A percentile compares a stretch with the other conserved stretches of the same genome.
These are phyloP conservation scores for Chlamydotis undulata DNA, from an alignment of 2,113 vertebrate species.

Conservation along the genomic window DNA sequence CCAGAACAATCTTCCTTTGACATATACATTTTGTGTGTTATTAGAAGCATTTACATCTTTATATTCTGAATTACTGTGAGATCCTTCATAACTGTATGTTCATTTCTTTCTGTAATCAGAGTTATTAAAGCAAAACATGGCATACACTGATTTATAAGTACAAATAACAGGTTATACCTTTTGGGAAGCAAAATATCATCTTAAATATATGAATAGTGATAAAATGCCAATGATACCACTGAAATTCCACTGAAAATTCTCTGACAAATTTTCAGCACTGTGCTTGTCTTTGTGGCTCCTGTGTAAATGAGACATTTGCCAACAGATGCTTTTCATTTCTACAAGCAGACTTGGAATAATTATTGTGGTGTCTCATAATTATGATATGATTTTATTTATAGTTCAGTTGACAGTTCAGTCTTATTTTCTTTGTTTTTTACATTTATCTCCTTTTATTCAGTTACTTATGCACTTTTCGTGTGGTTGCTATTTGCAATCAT, in stretches of 20 bases:
- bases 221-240: neutral
- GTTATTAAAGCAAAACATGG: neutral
- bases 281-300: neutral
- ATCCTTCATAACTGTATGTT: neutral
- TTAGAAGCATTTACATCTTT: neutral
- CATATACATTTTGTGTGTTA: neutral
- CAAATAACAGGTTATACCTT: neutral
- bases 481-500: neutral
- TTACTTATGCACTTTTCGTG: neutral
- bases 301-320: neutral
- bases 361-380: neutral
- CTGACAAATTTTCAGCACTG: neutral
- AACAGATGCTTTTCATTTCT: conserved; percentile 18
- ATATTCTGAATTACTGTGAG: neutral
- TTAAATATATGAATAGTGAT: neutral
- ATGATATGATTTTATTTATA: neutral
- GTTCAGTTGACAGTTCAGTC: neutral
- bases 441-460: neutral
- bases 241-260: neutral
- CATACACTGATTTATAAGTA: neutral
- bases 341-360: neutral
- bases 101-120: neutral
- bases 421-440: neutral
- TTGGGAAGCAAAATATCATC: neutral
- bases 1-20: neutral